Evolutionary conservation across 2,888 invertebrate species (phyloP).

Genomic region (Xestia c-nigrum): DNA sequence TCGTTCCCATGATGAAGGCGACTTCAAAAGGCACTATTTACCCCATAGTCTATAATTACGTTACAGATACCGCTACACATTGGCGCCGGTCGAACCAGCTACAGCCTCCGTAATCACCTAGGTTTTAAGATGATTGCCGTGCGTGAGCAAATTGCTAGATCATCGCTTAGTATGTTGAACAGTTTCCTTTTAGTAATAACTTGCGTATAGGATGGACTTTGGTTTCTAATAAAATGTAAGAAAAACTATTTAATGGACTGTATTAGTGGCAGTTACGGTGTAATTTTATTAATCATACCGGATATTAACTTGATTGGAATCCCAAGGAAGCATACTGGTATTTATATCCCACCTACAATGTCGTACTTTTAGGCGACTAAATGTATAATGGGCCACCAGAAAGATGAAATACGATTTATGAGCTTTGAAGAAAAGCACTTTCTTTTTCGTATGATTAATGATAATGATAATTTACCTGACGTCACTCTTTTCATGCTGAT

Average conservation of each 20-base stretch:
- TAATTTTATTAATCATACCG: not conserved
- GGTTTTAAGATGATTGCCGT: conserved; percentile 31
- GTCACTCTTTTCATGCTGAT: too few species aligned
- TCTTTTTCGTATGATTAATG: too few species aligned
- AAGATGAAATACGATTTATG: not conserved
- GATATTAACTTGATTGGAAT: conserved; percentile 1
- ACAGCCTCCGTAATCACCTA: conserved; percentile 21
- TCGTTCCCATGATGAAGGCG: conserved; percentile 15
- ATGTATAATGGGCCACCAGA: not conserved
- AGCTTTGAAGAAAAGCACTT: not conserved
- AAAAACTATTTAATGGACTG: conserved; percentile 10
- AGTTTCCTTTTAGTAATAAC: conserved; percentile 25
- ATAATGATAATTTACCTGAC: too few species aligned
- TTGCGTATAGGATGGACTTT: conserved; percentile 2
- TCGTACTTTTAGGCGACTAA: not conserved
- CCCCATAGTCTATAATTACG: conserved; percentile 32
- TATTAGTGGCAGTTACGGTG: not conserved
- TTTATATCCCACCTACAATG: not conserved
- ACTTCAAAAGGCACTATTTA: conserved; percentile 5
- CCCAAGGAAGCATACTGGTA: not conserved
- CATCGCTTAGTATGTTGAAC: conserved; percentile 25
- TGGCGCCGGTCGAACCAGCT: conserved; percentile 8
- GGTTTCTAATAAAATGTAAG: not conserved
- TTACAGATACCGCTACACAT: conserved; percentile 40
- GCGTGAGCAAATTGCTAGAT: conserved; percentile 29